These are phyloP conservation scores for Synchiropus splendidus DNA, from an alignment of 2,113 vertebrate species.

Conservation along the genomic window DNA sequence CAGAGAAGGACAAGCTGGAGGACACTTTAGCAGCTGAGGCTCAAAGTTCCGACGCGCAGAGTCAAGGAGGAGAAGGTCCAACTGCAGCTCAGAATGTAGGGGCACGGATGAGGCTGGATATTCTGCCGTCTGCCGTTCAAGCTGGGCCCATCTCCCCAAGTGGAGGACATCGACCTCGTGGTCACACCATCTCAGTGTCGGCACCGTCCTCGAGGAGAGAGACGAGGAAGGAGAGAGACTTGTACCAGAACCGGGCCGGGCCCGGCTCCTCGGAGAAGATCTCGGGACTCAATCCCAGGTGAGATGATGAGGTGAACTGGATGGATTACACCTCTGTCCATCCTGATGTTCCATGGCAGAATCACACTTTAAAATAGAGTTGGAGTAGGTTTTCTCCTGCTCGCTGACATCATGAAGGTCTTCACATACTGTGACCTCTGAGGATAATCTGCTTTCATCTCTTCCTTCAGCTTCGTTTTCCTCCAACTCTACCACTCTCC, in stretches of 20 bases:
- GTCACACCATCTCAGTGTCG: conserved; percentile 94
- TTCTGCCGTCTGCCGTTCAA: conserved; percentile 29
- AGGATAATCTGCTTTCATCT: no score
- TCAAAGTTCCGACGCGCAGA: conserved; percentile 14
- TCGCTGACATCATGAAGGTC: no score
- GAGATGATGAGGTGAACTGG: conserved; percentile 75
- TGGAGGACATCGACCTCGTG: conserved; percentile 80
- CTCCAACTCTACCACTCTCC: conserved; percentile 95
- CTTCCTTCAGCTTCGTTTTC: conserved; percentile 81
- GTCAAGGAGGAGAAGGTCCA: conserved; percentile 23
- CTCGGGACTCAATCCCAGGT: conserved; percentile 92
- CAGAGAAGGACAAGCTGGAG: conserved; percentile 45
- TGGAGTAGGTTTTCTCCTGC: conserved; percentile 90
- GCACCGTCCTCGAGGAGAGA: conserved; percentile 88
- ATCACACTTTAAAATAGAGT: conserved; percentile 87
- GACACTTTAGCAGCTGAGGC: conserved; percentile 58
- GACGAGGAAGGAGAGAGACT: conserved; percentile 74
- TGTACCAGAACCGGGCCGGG: conserved; percentile 74
- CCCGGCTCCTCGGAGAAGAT: conserved; percentile 82
- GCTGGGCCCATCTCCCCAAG: conserved; percentile 75
- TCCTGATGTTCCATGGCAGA: conserved; percentile 73
- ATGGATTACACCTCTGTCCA: conserved; percentile 78
- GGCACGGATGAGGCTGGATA: conserved; percentile 62
- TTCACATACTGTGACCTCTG: no score
- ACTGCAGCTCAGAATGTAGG: conserved; percentile 35